Evolutionary conservation across 1,140 invertebrate genomes (phyloP).

Genomic region (Anastatus disparis): DNA sequence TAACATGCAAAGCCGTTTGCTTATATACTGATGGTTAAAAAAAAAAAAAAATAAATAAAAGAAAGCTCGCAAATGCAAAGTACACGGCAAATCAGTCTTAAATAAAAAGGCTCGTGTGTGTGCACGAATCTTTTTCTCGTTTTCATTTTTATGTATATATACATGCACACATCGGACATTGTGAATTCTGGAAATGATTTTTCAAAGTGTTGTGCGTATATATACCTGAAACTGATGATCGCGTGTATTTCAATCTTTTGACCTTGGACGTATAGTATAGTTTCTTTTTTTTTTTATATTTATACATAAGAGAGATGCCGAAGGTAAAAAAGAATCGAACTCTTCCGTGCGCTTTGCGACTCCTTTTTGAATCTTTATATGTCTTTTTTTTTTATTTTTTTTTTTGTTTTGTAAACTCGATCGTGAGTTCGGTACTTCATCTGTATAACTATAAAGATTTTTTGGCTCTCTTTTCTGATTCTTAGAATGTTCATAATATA

Average conservation of each 20-base stretch:
- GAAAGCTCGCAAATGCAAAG: too few species aligned
- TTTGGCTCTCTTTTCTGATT: slow-evolving; percentile 12
- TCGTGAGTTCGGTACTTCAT: slow-evolving; percentile 30
- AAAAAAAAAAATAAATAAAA: too few species aligned
- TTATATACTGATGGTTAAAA: too few species aligned
- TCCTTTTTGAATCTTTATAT: too few species aligned
- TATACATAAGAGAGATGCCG: slow-evolving; percentile 9
- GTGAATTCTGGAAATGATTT: slow-evolving; percentile 24
- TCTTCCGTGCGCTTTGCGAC: slow-evolving; percentile 28
- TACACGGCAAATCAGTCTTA: too few species aligned
- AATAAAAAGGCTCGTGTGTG: too few species aligned
- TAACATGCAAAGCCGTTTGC: too few species aligned
- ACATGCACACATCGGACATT: background rate
- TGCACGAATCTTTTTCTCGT: too few species aligned
- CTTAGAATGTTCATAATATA: slow-evolving; percentile 20
- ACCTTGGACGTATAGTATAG: slow-evolving; percentile 22
- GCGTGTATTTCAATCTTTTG: slow-evolving; percentile 19
- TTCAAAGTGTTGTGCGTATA: slow-evolving; percentile 12
- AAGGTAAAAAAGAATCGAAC: slow-evolving; percentile 21
- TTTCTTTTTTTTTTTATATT: too few species aligned
- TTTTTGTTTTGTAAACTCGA: too few species aligned
- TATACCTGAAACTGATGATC: slow-evolving; percentile 19
- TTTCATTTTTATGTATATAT: too few species aligned
- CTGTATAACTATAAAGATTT: slow-evolving; percentile 4
- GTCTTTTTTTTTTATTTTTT: too few species aligned